A percentile compares a stretch with the other conserved stretches of the same genome.
Evolutionary conservation across 2,113 vertebrate species (phyloP).

Genomic region (Dolichotis patagonum): DNA sequence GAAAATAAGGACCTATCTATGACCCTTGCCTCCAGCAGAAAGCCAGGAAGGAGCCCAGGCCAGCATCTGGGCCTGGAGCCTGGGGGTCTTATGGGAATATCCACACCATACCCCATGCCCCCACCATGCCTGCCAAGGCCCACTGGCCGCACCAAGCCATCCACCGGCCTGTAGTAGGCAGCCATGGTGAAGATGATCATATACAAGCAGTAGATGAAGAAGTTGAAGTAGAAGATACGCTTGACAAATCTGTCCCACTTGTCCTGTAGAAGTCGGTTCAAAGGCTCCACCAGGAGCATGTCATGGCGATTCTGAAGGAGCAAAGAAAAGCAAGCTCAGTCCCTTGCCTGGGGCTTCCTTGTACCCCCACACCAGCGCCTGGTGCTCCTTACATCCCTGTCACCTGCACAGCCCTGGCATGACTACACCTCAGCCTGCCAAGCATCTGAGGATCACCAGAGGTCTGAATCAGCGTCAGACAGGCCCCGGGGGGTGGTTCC

Average conservation of each 20-base stretch:
- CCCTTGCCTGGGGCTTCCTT: background rate
- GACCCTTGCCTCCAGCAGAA: background rate
- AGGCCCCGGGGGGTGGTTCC: background rate
- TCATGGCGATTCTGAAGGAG: slow-evolving; percentile 93
- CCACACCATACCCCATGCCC: background rate
- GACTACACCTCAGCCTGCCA: background rate
- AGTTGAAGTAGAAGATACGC: slow-evolving; percentile 93
- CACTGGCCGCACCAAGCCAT: slow-evolving; percentile 66
- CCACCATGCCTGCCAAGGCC: background rate
- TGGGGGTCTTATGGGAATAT: background rate
- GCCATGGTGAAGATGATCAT: slow-evolving; percentile 91
- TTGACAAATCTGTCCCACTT: slow-evolving; percentile 95
- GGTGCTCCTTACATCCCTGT: background rate
- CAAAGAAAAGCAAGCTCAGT: slow-evolving; percentile 18
- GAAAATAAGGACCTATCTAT: background rate
- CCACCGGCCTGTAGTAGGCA: slow-evolving; percentile 90
- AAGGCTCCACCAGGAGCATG: slow-evolving; percentile 95
- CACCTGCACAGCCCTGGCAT: background rate
- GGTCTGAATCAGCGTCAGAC: background rate
- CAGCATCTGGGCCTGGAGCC: background rate
- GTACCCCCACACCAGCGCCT: accelerated
- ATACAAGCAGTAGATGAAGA: slow-evolving; percentile 92
- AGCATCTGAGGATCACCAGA: background rate
- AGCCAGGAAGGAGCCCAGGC: background rate
- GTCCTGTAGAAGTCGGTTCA: slow-evolving; percentile 93